Percentiles rank a stretch among this genome's conserved stretches.
phyloP scores from a whole-genome alignment of 1,140 invertebrate genomes.

The Eurosta solidaginis region DNA sequence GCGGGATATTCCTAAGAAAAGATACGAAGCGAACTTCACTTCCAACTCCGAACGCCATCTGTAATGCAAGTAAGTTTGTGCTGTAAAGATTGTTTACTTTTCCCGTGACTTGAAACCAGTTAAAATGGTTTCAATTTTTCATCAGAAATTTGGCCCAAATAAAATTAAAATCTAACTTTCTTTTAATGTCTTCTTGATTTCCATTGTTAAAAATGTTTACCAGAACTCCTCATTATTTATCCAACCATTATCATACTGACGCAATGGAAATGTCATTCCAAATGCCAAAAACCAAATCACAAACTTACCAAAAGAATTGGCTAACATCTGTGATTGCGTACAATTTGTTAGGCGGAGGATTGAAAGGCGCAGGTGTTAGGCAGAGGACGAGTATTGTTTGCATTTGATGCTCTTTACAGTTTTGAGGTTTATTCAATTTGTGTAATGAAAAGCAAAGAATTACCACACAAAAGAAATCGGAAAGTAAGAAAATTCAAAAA shows the following conservation, averaged over 20 bases:
- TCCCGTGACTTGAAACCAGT: no score
- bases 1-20: no score
- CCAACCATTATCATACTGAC: neutral
- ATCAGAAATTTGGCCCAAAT: no score
- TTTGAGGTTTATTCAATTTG: constrained; percentile 22
- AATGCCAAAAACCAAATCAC: constrained; percentile 27
- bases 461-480: neutral
- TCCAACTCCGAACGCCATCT: no score
- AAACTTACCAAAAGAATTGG: neutral
- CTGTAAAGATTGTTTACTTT: no score
- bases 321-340: neutral
- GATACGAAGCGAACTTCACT: no score
- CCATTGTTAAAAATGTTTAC: neutral
- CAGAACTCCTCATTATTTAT: neutral
- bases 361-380: constrained; percentile 13
- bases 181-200: no score
- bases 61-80: no score
- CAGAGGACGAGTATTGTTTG: constrained; percentile 38
- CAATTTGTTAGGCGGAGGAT: neutral
- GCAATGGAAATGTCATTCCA: constrained; percentile 30
- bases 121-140: no score
- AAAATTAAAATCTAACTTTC: no score
- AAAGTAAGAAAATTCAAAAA: neutral
- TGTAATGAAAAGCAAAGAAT: neutral
- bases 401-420: constrained; percentile 44